Evolutionary conservation across 2,797 vertebrate genomes (phyloP), one percentile per base, ranked within the genome.

Genomic region (Eospalax fontanierii): DNA sequence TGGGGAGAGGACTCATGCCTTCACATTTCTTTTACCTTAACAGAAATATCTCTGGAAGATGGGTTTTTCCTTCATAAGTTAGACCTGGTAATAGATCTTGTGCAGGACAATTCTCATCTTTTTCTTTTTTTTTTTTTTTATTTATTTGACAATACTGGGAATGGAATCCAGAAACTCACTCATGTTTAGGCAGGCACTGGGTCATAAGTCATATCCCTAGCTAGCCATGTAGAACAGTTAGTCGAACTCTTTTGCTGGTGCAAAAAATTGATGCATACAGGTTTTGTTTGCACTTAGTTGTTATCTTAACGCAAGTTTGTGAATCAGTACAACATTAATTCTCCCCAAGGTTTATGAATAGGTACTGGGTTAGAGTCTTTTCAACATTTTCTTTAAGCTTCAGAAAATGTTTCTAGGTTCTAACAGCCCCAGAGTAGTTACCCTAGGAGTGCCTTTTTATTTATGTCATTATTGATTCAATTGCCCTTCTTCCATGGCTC

Each of bases 341-440:
- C n/a, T 73, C 57, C 5, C 0, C 14, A 85, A n/a, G 24, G 24
- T 46, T 59, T 54, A 30, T 93, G 65, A 40, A 57, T 71, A 50
- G 33, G 65, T 28, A 54, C 16, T 54, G 75, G 26, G 22, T 38
- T 89, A 68, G 46, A 61, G 91, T 63, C 33, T 84, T 84, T 6
- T 57, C 66, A 68, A 4, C 24, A 59, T 68, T 21, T 91, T 6
- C 89, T 75, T 91, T 88, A 75, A 89, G 75, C 30, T 89, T 30
- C 46, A 75, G 68, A 70, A 89, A 54, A 38, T 80, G 4, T 75
- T 92, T 89, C n/a, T 10, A 26, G 28, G 6, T 54, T 70, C 75
- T 92, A 19, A 10, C 75, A 91, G 59, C 74, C 59, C 9, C 30
- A 61, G 12, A 88, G 68, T 50, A n/a, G 26, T 70, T 86, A 85